Conservation (phyloP, 2,797 vertebrate genomes). For the Momotus momota region DNA sequence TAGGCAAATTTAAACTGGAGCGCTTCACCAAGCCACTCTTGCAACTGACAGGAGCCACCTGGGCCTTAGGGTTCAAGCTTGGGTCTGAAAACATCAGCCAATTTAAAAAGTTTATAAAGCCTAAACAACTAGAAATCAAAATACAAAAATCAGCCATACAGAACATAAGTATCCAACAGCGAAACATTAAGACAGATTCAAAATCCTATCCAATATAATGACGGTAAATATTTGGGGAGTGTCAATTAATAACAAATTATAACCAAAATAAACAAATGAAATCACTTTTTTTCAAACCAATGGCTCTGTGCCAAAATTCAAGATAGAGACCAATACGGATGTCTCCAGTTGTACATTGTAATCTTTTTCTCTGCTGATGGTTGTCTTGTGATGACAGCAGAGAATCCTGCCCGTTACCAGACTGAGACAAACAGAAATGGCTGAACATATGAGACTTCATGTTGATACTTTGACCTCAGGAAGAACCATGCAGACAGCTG, state of each 20-base stretch:
- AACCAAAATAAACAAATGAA: conserved; percentile 71
- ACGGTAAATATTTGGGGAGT: conserved; percentile 12
- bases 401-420: conserved; percentile 19
- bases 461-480: not conserved
- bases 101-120: conserved; percentile 4
- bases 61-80: conserved; percentile 12
- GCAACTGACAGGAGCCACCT: conserved; percentile 45
- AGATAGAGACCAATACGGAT: conserved; percentile 6
- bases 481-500: conserved; percentile 65
- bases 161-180: not conserved
- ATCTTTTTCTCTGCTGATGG: not conserved
- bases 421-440: not conserved
- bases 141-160: conserved; percentile 6
- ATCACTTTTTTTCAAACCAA: conserved; percentile 74
- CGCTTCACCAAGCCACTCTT: conserved; percentile 15
- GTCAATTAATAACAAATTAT: conserved; percentile 65
- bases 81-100: conserved; percentile 27
- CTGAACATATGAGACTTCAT: conserved; percentile 8
- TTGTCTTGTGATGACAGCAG: conserved; percentile 16
- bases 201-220: conserved; percentile 1
- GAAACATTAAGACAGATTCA: conserved; percentile 44
- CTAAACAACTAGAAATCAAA: conserved; percentile 48
- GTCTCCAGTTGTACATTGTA: not conserved
- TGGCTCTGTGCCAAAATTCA: conserved; percentile 55
- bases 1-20: conserved; percentile 43